Base-by-base conservation (phyloP, 2,888 invertebrate species). In the Phortica magna region DNA sequence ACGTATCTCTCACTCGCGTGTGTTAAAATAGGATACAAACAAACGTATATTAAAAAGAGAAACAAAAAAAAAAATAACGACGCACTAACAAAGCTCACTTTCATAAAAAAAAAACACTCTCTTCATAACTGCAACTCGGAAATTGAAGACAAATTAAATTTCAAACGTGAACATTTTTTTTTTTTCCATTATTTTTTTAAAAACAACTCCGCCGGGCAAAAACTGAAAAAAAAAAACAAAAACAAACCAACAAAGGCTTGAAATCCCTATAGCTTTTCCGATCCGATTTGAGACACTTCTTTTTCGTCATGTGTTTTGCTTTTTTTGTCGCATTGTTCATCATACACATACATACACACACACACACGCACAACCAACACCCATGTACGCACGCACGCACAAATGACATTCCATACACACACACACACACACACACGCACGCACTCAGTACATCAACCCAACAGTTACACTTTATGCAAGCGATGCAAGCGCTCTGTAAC, bases 201-300 rank as follows among this genome's bases (percentile, higher is more conserved):
- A 75, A 61, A 2, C 48, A 48, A 48, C 9, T 2, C 48, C 9
- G 48, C 48, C 1, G 31, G 2, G 10, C 48, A 14, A 48, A 7
- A 72, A 57, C 72, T 68, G 59, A 48, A 61, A 41, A 75, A 78
- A 39, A 61, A 73, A 77, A 41, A 75, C 78, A 39, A 61, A 73
- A 77, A 76, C 67, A 83, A 82, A 57, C 41, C 53, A 71, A 73
- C 75, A 83, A 90, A 91, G 92, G 92, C 92, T 92, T 92, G 89
- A 92, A 91, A 92, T 92, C 92, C 92, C 92, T 92, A 92, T 91
- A 92, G 92, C 92, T 92, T 92, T 92, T 92, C 92, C 92, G 92
- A 90, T 89, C 89, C 86, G 86, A 86, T 88, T 86, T 89, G 85
- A 89, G 77, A 86, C 79, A 83, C 87, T 89, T 87, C 82, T 84